Evolutionary conservation across 2,888 invertebrate species (phyloP), one percentile per base, ranked within the genome.

Genomic region (Thyatira batis): DNA sequence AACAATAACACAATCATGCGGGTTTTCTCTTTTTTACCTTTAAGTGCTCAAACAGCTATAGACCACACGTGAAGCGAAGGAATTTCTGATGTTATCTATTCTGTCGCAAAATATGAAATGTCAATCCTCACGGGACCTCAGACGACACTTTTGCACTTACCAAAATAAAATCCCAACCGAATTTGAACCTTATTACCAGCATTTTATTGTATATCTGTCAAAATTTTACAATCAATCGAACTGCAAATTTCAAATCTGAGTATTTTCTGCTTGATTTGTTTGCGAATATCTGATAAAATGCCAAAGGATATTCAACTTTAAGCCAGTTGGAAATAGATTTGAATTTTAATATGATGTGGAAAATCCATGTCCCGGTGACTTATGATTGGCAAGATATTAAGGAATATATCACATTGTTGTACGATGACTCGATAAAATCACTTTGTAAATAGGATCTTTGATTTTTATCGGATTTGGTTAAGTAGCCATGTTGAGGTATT

Each of bases 51-150:
- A 71, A 71, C 8, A 17, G 39, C 39, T n/a, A 66, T 69, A 78
- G 85, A 84, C 87, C 87, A 87, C 87, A 87, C 85, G 76, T 78
- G 83, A 80, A 71, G 77, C 72, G 78, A 77, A 75, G 9, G 67
- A 71, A 74, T 69, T 67, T 71, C 73, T 69, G 87, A 86, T 85
- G 67, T 73, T 85, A 85, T 87, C 87, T 84, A 81, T 79, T 71
- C 61, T 62, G 60, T 59, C 52, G 68, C 73, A 82, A 77, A 67
- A 75, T 69, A 69, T 63, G 64, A 64, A 69, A 69, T 75, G 70
- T 78, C 78, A 71, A 78, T 76, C 76, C 74, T 72, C 71, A 43
- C 58, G 76, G 73, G 76, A 78, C 63, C 54, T 48, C 54, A 49
- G 49, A 53, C 67, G 54, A 48, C 53, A 51, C 58, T 13, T 43